These are phyloP conservation scores for Antechinus stuartii DNA, from an alignment of 2,113 vertebrate genomes.

Conservation along the genomic window DNA sequence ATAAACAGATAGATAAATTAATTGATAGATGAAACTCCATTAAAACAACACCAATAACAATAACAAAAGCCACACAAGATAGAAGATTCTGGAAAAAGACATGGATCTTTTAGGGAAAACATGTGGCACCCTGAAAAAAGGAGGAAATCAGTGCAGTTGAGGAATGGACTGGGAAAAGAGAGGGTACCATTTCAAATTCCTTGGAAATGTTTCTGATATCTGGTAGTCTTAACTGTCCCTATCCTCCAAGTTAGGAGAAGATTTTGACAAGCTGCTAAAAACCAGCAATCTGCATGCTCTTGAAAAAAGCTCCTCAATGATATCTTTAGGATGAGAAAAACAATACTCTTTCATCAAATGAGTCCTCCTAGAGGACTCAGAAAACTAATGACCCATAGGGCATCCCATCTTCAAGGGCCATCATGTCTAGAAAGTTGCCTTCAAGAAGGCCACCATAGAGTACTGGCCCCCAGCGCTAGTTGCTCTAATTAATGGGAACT, in stretches of 20 bases:
- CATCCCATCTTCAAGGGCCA: neutral
- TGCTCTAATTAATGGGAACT: neutral
- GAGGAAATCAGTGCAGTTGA: neutral
- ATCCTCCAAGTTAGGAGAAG: neutral
- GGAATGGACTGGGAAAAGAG: neutral
- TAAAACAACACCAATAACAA: neutral
- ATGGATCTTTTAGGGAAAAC: rapidly evolving
- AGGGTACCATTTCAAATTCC: neutral
- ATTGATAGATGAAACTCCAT: neutral
- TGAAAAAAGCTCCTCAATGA: neutral
- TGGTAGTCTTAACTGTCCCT: neutral
- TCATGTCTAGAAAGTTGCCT: neutral
- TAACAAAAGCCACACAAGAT: neutral
- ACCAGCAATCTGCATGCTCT: neutral
- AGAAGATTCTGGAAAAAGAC: neutral
- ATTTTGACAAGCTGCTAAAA: neutral
- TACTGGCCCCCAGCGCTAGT: neutral
- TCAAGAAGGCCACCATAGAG: neutral
- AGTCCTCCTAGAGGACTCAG: neutral
- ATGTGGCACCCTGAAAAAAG: neutral
- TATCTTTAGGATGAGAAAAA: neutral
- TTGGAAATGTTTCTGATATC: neutral
- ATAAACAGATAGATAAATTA: too few species aligned
- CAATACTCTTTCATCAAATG: neutral
- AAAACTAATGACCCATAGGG: neutral